Evolutionary conservation across 1,140 invertebrate species (phyloP).

Genomic region (Zaprionus vittiger): DNA sequence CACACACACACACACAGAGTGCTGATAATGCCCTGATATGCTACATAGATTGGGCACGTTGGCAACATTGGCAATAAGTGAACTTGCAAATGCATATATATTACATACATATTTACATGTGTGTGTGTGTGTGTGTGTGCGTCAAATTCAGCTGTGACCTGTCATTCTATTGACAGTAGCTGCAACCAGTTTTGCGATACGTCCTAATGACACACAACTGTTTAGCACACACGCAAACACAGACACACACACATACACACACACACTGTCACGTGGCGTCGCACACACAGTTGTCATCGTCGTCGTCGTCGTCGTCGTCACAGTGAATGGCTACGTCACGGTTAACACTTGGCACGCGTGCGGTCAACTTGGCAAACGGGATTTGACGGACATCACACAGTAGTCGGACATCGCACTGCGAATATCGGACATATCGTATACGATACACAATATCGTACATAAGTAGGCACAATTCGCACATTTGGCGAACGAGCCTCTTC

Average conservation of each 20-base stretch:
- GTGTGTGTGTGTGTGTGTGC: background rate
- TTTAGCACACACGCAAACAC: conserved; percentile 9
- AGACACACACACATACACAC: background rate
- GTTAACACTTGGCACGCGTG: conserved; percentile 30
- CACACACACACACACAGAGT: conserved; percentile 1
- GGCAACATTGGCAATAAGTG: conserved; percentile 36
- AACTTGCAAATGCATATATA: conserved; percentile 52
- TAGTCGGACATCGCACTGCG: conserved; percentile 14
- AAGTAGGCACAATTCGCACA: conserved; percentile 53
- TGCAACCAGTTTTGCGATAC: conserved; percentile 37
- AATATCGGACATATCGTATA: background rate
- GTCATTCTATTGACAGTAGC: conserved; percentile 18
- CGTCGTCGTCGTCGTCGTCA: conserved; percentile 3
- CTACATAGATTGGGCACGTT: conserved; percentile 48
- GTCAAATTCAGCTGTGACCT: background rate
- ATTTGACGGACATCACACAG: background rate
- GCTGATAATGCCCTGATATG: conserved; percentile 47
- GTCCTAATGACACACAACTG: conserved; percentile 50
- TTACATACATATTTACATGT: background rate
- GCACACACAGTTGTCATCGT: conserved; percentile 15
- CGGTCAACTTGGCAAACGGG: conserved; percentile 15
- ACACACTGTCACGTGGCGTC: background rate
- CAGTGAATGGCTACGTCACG: conserved; percentile 49
- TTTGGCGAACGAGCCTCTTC: conserved; percentile 59
- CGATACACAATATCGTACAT: background rate